Base-by-base conservation (phyloP, 2,888 invertebrate species). In the Melieria crassipennis region DNA sequence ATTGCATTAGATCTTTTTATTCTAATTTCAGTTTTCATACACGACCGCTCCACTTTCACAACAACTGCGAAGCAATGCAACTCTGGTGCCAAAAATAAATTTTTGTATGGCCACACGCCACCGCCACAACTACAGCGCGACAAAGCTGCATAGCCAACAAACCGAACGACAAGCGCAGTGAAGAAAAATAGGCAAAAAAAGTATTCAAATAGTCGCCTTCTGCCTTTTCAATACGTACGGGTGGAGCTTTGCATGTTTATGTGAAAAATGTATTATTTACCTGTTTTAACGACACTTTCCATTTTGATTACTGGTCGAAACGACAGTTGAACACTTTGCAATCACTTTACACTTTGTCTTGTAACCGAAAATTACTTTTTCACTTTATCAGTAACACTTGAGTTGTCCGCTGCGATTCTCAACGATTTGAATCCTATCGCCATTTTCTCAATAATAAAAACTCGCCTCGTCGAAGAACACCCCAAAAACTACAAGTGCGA, bases 181-280 rank as follows among this genome's bases (percentile, higher is more conserved):
- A 70, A 69, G 70, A 65, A 75, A 75, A 73, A 69, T 77, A 75
- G 71, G 65, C 68, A 66, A 71, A 74, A 76, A 75, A 74, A 71
- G 72, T 73, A 73, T 71, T 55, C 48, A 64, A 72, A 75, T 75
- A 84, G 85, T 86, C 82, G 84, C 84, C 83, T 85, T 83, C 81
- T 79, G 80, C 80, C 80, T 80, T 80, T 80, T 78, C 75, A 77
- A 62, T 70, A 76, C 73, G 78, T 72, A 75, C 69, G 74, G 75
- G 75, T 78, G 78, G 76, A 73, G 70, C 74, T 76, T 76, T 78
- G 77, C 73, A 72, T 76, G 77, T 76, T 75, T 9, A 64, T 67
- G 7, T 75, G 71, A 73, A 70, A 68, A 78, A 76, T 74, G 76
- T 52, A 57, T 71, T 73, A 74, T 80, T 81, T 82, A 80, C 82